Percentiles rank a stretch among this genome's conserved stretches.
These are phyloP conservation scores for Lepidocyrtoides sp. DNA, from an alignment of 2,888 invertebrate species.

Conservation along the genomic window DNA sequence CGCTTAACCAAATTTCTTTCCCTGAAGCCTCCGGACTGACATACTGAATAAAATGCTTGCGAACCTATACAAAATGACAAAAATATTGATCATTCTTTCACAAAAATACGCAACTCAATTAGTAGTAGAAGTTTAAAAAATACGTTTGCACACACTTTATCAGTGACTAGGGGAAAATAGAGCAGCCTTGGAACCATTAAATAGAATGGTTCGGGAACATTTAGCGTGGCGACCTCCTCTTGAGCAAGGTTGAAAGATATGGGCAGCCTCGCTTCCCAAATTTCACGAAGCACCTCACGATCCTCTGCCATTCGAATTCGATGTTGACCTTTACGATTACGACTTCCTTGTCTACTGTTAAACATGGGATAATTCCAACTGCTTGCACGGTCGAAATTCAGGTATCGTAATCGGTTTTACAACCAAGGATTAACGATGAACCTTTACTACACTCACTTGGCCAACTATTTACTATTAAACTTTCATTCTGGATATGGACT, in stretches of 20 bases:
- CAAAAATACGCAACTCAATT: not conserved
- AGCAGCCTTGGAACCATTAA: slow-evolving; percentile 97
- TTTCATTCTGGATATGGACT: not conserved
- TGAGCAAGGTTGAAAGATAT: slow-evolving; percentile 96
- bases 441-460: not conserved
- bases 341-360: slow-evolving; percentile 56
- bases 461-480: too few species aligned
- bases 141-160: slow-evolving; percentile 91
- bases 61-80: slow-evolving; percentile 89
- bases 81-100: slow-evolving; percentile 37
- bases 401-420: not conserved
- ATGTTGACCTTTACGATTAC: slow-evolving; percentile 72
- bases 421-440: too few species aligned
- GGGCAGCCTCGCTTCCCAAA: slow-evolving; percentile 98
- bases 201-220: slow-evolving; percentile 97
- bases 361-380: slow-evolving; percentile 57
- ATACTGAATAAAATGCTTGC: slow-evolving; percentile 95
- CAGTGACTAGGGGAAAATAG: slow-evolving; percentile 97
- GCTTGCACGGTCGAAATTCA: not conserved
- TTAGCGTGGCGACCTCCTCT: slow-evolving; percentile 95
- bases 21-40: slow-evolving; percentile 94
- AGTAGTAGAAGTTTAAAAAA: too few species aligned
- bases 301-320: slow-evolving; percentile 94
- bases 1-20: slow-evolving; percentile 96
- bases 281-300: slow-evolving; percentile 96